Base-by-base conservation (phyloP, 2,113 vertebrate genomes). In the Rallus limicola region DNA sequence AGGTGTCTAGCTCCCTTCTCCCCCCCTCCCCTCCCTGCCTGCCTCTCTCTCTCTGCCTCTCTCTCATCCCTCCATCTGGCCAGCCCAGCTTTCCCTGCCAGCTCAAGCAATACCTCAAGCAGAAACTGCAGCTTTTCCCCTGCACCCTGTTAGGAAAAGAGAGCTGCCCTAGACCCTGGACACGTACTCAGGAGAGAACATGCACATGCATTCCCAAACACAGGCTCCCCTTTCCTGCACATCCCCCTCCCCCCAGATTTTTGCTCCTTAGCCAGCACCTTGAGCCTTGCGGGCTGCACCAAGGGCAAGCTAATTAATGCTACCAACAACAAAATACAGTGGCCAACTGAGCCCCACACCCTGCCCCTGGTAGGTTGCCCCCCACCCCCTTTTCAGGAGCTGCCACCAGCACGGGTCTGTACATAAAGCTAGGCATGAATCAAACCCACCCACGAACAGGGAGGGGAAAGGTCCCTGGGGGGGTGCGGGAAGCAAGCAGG, bases 61-160 rank as follows among this genome's bases (percentile, higher is more conserved):
- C 92, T 79, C 94, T 91, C 81, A 80, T 95, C 95, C 82, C 88
- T 95, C 97, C 97, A 97, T 97, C 96, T 97, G 97, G 97, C 92
- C 88, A 92, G 81, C 95, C 88, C 83, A 76, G 90, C 86, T 89
- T n/a, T 91, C 62, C 52, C 85, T 91, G 95, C 95, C 95, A 97
- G 95, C 93, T 92, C 77, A 19, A 89, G 96, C 92, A 86, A 44
- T 95, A 87, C 76, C 90, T 96, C 95, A 80, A 33, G 82, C 95
- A 97, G 36, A 90, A 95, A 93, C 82, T 88, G 92, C 94, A 85
- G 95, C 31, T 74, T 92, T 96, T 92, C 1, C 60, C 24, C 85
- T 53, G 86, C 79, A 81, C 86, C 90, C 88, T 38, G 0, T 65
- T 48, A 78, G 88, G 72, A 79, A 94, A 88, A 59, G 2, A 46